Percentiles rank a stretch among this genome's conserved stretches.
These are phyloP conservation scores for Drosophila putrida DNA, from an alignment of 2,888 invertebrate genomes.

Conservation along the genomic window DNA sequence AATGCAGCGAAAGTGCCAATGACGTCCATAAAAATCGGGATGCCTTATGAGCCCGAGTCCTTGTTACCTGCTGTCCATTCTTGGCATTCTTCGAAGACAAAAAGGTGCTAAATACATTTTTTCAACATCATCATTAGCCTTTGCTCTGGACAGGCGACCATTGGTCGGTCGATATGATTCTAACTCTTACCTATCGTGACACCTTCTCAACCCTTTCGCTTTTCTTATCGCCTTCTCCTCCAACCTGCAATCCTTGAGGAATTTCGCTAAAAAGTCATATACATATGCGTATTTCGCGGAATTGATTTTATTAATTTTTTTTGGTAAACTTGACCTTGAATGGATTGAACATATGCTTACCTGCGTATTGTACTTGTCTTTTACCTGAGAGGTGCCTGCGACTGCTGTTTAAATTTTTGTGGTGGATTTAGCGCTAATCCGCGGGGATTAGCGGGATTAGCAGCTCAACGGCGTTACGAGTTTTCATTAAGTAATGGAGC, in stretches of 20 bases:
- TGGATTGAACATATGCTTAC: slow-evolving; percentile 34
- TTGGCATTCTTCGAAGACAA: slow-evolving; percentile 75
- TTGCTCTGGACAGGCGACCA: slow-evolving; percentile 20
- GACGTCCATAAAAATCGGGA: slow-evolving; percentile 49
- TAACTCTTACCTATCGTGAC: slow-evolving; percentile 31
- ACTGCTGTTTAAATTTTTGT: slow-evolving; percentile 74
- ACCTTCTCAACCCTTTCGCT: slow-evolving; percentile 49
- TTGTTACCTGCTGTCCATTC: slow-evolving; percentile 46
- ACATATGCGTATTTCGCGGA: slow-evolving; percentile 44
- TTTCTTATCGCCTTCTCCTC: slow-evolving; percentile 9
- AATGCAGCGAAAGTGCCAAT: slow-evolving; percentile 65
- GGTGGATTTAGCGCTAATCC: slow-evolving; percentile 78
- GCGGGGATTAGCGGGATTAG: slow-evolving; percentile 54
- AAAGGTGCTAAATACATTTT: slow-evolving; percentile 77
- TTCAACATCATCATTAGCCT: slow-evolving; percentile 67
- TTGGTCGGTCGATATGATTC: slow-evolving; percentile 4
- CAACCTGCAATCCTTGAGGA: slow-evolving; percentile 38
- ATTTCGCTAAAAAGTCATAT: slow-evolving; percentile 73
- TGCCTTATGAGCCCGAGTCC: background rate
- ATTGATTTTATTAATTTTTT: slow-evolving; percentile 56
- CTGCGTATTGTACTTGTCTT: slow-evolving; percentile 15
- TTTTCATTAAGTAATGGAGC: slow-evolving; percentile 72
- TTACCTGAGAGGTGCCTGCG: slow-evolving; percentile 14
- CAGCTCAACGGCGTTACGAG: slow-evolving; percentile 54
- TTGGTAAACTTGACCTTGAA: slow-evolving; percentile 48